A percentile compares a stretch with the other conserved stretches of the same genome.
Evolutionary conservation across 2,888 invertebrate species (phyloP).

Genomic region (Ischnura elegans): DNA sequence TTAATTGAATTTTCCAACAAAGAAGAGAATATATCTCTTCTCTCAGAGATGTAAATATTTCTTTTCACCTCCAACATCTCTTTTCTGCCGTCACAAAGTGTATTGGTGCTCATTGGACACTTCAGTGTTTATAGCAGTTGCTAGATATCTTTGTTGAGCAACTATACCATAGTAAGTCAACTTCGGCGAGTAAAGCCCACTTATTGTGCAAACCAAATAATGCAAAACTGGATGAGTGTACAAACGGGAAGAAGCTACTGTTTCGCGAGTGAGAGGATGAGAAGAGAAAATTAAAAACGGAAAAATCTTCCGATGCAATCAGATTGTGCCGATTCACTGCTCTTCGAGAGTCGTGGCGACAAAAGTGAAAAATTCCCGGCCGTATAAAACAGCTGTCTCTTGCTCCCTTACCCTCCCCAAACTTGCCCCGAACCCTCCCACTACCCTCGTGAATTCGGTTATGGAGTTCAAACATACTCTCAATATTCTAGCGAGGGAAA

Average conservation of each 20-base stretch:
- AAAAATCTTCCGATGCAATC: not conserved
- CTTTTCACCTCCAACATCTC: too few relatives aligned
- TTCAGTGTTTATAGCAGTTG: too few relatives aligned
- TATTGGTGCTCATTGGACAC: too few relatives aligned
- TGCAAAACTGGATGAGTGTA: not conserved
- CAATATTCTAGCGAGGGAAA: not conserved
- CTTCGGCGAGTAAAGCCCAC: too few relatives aligned
- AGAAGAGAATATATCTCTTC: too few relatives aligned
- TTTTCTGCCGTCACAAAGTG: too few relatives aligned
- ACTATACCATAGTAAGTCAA: too few relatives aligned
- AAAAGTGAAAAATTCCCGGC: not conserved
- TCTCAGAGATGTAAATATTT: too few relatives aligned
- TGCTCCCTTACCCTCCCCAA: too few relatives aligned
- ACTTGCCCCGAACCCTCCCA: too few relatives aligned
- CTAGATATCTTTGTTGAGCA: too few relatives aligned
- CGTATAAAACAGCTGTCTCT: not conserved
- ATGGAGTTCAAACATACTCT: conserved; percentile 15
- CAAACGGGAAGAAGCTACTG: not conserved
- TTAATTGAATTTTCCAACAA: too few relatives aligned
- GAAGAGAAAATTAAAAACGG: not conserved
- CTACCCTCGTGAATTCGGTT: not conserved
- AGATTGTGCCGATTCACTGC: not conserved
- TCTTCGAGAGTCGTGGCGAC: not conserved
- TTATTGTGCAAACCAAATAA: not conserved
- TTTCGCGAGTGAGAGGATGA: not conserved